phyloP scores from a whole-genome alignment of 2,113 vertebrate species.

The Platichthys flesus region DNA sequence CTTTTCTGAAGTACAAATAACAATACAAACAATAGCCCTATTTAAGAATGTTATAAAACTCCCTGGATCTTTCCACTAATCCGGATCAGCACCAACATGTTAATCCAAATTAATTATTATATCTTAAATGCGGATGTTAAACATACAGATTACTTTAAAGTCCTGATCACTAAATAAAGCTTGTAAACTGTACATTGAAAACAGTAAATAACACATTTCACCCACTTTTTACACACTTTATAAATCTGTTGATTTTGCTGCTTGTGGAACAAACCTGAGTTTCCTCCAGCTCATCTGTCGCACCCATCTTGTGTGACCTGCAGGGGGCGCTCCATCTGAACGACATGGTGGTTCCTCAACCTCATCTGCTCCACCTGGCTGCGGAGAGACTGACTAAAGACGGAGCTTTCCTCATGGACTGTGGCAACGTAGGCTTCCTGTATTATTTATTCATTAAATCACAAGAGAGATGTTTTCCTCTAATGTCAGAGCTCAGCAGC shows the following conservation, averaged over 20 bases:
- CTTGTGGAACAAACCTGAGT: background rate
- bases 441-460: background rate
- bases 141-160: no score
- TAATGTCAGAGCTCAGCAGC: background rate
- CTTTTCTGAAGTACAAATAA: no score
- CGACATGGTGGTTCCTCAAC: slow-evolving; percentile 91
- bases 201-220: background rate
- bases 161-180: no score
- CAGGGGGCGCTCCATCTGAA: slow-evolving; percentile 93
- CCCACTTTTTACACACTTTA: background rate
- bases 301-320: slow-evolving; percentile 36
- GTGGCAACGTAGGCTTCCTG: slow-evolving; percentile 88
- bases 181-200: no score
- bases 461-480: background rate
- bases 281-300: background rate
- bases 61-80: no score
- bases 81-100: no score
- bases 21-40: no score
- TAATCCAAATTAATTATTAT: no score
- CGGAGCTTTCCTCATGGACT: slow-evolving; percentile 96
- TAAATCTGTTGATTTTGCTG: background rate
- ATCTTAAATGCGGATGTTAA: no score
- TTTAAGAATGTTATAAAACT: no score
- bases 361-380: slow-evolving; percentile 90
- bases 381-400: slow-evolving; percentile 91